Percentiles rank a stretch among this genome's conserved stretches.
Conservation (phyloP, 2,113 vertebrate species). For the Labeo rohita region DNA sequence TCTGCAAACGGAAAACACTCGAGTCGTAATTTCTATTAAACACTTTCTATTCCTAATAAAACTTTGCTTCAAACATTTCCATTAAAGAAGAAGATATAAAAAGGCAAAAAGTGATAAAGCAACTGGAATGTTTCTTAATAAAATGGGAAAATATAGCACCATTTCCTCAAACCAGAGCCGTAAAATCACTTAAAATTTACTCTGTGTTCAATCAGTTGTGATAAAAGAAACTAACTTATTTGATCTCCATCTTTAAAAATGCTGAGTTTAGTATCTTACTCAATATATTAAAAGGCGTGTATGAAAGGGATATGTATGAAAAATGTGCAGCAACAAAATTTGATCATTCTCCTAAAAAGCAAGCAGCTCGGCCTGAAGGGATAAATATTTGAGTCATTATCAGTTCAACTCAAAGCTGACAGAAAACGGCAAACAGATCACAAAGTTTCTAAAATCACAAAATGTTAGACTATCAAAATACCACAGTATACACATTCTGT, state of each 20-base stretch:
- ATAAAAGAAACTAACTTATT: not conserved
- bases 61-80: not conserved
- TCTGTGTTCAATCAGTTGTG: not conserved
- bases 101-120: not conserved
- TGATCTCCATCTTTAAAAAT: not conserved
- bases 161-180: not conserved
- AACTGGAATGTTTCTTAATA: not conserved
- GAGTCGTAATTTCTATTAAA: not conserved
- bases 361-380: not conserved
- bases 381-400: slow-evolving; percentile 20
- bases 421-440: slow-evolving; percentile 24
- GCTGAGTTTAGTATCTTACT: not conserved
- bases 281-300: not conserved
- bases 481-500: slow-evolving; percentile 47
- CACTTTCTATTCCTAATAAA: not conserved
- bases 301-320: not conserved
- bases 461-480: slow-evolving; percentile 34
- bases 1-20: not conserved
- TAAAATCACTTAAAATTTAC: not conserved
- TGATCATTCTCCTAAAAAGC: not conserved
- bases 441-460: slow-evolving; percentile 24
- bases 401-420: slow-evolving; percentile 1
- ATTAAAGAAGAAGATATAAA: not conserved
- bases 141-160: not conserved
- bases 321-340: not conserved